A percentile compares a stretch with the other conserved stretches of the same genome.
Conservation (phyloP, 2,888 invertebrate species). For the Sinohyriopsis cumingii region DNA sequence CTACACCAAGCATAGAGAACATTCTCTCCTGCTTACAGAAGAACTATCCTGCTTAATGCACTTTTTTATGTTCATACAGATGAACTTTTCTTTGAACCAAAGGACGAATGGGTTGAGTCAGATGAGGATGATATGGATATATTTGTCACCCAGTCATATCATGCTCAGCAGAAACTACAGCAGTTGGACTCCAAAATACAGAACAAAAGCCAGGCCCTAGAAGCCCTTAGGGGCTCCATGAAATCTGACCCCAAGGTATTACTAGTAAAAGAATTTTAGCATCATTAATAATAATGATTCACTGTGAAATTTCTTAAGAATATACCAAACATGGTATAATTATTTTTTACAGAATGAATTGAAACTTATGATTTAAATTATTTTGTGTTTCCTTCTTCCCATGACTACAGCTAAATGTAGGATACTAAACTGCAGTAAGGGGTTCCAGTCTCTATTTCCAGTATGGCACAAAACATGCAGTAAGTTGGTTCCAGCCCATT, state of each 20-base stretch:
- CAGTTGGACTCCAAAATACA: constrained; percentile 87
- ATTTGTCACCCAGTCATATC: constrained; percentile 60
- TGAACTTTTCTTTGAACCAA: constrained; percentile 56
- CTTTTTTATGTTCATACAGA: constrained; percentile 26
- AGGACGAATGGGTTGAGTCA: constrained; percentile 30
- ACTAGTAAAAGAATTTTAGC: neutral
- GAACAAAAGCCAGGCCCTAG: constrained; percentile 88
- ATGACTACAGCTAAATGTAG: no score
- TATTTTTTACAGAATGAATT: no score
- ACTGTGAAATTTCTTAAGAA: no score
- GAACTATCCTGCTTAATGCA: neutral
- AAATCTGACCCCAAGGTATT: constrained; percentile 80
- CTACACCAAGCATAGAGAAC: no score
- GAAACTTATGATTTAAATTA: no score
- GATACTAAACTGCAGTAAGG: no score
- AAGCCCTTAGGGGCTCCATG: constrained; percentile 85
- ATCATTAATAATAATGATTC: neutral
- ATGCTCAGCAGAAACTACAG: constrained; percentile 79
- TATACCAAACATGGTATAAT: no score
- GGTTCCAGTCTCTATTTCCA: no score
- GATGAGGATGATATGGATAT: constrained; percentile 46
- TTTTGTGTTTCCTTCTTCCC: no score
- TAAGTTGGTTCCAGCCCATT: no score
- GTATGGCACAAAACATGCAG: no score
- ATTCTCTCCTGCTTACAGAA: no score